Evolutionary conservation across 2,888 invertebrate species (phyloP).

Genomic region (Agrochola litura): DNA sequence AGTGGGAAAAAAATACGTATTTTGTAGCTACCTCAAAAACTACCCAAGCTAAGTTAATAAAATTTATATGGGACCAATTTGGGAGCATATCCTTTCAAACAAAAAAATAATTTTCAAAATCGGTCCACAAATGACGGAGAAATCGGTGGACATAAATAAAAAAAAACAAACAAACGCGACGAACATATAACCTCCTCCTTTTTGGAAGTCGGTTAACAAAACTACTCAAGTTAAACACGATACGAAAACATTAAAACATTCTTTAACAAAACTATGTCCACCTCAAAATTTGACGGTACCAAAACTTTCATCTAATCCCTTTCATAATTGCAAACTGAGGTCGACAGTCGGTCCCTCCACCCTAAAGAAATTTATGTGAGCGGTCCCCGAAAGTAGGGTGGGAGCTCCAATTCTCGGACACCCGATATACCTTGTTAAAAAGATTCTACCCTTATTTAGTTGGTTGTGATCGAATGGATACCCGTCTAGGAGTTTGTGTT

Average conservation of each 20-base stretch:
- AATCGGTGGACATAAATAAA: too few species aligned
- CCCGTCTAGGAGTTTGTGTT: neutral
- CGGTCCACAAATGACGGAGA: too few species aligned
- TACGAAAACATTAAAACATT: conserved; percentile 29
- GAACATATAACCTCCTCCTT: too few species aligned
- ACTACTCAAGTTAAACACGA: conserved; percentile 1
- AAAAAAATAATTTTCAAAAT: too few species aligned
- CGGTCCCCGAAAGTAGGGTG: conserved; percentile 31
- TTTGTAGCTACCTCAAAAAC: too few species aligned
- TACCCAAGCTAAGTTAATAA: too few species aligned
- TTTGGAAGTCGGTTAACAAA: too few species aligned
- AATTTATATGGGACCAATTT: too few species aligned
- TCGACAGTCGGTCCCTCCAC: conserved; percentile 18
- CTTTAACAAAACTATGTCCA: conserved; percentile 25
- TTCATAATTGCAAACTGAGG: conserved; percentile 48
- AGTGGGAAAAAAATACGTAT: too few species aligned
- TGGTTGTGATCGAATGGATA: conserved; percentile 21
- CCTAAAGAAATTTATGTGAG: conserved; percentile 49
- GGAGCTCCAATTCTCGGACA: conserved; percentile 41
- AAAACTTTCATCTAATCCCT: conserved; percentile 32
- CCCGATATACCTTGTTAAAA: conserved; percentile 55
- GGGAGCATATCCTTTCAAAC: too few species aligned
- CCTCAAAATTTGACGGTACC: conserved; percentile 30
- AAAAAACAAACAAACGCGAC: too few species aligned
- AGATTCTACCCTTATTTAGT: conserved; percentile 40